Evolutionary conservation across 2,797 vertebrate species (phyloP).

Genomic region (Onychomys torridus): DNA sequence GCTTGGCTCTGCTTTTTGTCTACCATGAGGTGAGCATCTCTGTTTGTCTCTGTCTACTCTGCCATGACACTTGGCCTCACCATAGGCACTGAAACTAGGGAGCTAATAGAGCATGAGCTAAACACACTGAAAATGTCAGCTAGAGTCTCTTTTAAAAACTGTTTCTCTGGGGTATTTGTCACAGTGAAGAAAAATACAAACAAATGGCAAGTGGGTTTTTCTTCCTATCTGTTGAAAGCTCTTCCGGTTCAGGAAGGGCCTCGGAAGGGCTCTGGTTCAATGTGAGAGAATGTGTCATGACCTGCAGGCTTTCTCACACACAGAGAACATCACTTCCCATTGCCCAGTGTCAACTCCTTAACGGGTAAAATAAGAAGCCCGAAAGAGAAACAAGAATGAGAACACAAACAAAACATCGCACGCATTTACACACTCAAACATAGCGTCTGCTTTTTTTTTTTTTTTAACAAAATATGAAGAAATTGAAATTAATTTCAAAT

Average conservation of each 20-base stretch:
- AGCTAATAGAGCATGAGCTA: not conserved
- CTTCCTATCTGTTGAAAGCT: not conserved
- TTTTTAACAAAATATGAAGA: not conserved
- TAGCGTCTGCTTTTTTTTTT: not conserved
- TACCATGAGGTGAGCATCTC: not conserved
- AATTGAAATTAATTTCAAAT: not conserved
- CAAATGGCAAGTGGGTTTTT: not conserved
- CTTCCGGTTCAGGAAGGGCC: not conserved
- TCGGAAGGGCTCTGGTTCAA: not conserved
- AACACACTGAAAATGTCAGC: not conserved
- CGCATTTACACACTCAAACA: not conserved
- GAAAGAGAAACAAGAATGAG: conserved; percentile 4
- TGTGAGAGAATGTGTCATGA: not conserved
- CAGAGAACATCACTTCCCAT: not conserved
- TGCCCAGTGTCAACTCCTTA: not conserved
- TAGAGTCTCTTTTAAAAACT: not conserved
- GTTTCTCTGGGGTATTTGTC: not conserved
- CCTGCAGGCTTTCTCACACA: not conserved
- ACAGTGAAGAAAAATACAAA: not conserved
- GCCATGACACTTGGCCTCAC: not conserved
- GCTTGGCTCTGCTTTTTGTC: not conserved
- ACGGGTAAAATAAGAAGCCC: conserved; percentile 29
- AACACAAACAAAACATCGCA: not conserved
- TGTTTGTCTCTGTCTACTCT: not conserved
- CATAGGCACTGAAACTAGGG: not conserved